Base-by-base conservation (phyloP, 2,888 invertebrate genomes). In the Nemapogon koenigi region DNA sequence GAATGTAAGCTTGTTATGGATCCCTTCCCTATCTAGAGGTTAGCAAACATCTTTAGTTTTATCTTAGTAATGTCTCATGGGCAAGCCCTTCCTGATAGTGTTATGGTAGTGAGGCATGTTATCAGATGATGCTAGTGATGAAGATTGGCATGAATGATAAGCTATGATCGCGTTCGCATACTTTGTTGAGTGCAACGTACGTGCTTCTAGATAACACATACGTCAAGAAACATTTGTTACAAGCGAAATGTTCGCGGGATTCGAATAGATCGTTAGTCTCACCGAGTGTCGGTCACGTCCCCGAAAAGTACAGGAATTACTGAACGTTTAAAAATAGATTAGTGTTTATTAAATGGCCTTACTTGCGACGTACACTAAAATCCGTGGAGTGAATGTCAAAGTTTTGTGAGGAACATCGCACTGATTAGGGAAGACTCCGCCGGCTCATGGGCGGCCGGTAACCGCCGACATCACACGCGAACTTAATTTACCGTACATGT, bases 271-370 rank as follows among this genome's bases (percentile, higher is more conserved):
- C n/a, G n/a, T 68, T 68, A 73, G 62, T 70, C 75, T 76, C 72
- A 75, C 73, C 76, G 62, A 67, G 60, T 64, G 58, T 67, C 62
- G 57, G 66, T 68, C 68, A 62, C 61, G 72, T 62, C 69, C 73
- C 75, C 76, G n/a, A n/a, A 71, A 65, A 67, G 71, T 67, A 63
- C 73, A 73, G 68, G 72, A 75, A 76, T 78, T 78, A 78, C 78
- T 73, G 66, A 76, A 75, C 62, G 76, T 76, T 78, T 78, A 78
- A 65, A 78, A 78, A 78, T 78, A 78, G 78, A 76, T 75, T 75
- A 75, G 73, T 76, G 76, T 78, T 76, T 75, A 76, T 72, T 75
- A 72, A 64, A 75, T 73, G 76, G 76, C 78, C 78, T 78, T 78
- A 78, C 78, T 76, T 78, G 78, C 66, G 68, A 76, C 73, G 75